Evolutionary conservation across 2,888 invertebrate genomes (phyloP).

Genomic region (Blastobasis adustella): DNA sequence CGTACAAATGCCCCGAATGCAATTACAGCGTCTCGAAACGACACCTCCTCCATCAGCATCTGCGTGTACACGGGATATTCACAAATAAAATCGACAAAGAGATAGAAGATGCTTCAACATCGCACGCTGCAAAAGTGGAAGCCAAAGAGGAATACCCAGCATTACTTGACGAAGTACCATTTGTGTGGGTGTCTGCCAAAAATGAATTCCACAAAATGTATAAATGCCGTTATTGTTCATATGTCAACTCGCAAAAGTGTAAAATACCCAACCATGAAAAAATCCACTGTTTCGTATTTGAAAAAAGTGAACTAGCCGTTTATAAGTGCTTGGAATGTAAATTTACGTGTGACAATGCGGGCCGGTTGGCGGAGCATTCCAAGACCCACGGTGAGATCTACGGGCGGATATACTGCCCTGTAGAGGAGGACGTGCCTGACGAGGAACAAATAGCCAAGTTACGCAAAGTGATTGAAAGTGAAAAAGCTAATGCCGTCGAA

Average conservation of each 20-base stretch:
- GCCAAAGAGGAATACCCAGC: constrained; percentile 35
- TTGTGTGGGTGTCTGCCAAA: constrained; percentile 84
- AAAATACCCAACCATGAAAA: constrained; percentile 90
- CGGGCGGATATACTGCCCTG: constrained; percentile 82
- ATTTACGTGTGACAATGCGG: constrained; percentile 84
- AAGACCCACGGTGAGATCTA: constrained; percentile 84
- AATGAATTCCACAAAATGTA: constrained; percentile 87
- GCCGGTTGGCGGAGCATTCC: constrained; percentile 80
- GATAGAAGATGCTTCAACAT: constrained; percentile 47
- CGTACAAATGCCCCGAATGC: constrained; percentile 88
- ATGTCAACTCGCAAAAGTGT: constrained; percentile 85
- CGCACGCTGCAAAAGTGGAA: constrained; percentile 29
- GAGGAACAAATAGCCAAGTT: constrained; percentile 77
- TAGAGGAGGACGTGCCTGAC: constrained; percentile 78
- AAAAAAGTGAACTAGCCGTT: constrained; percentile 67
- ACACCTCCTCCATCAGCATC: constrained; percentile 88
- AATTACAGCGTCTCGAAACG: constrained; percentile 88
- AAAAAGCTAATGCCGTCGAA: constrained; percentile 38
- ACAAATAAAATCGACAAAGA: constrained; percentile 58
- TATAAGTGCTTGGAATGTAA: constrained; percentile 86
- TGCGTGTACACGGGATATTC: constrained; percentile 81
- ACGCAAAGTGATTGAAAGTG: constrained; percentile 53
- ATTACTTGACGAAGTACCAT: constrained; percentile 77
- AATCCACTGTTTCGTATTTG: constrained; percentile 78
- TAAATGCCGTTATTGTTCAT: constrained; percentile 89